phyloP scores from a whole-genome alignment of 1,140 invertebrate genomes.

The Platorchestia sp. region DNA sequence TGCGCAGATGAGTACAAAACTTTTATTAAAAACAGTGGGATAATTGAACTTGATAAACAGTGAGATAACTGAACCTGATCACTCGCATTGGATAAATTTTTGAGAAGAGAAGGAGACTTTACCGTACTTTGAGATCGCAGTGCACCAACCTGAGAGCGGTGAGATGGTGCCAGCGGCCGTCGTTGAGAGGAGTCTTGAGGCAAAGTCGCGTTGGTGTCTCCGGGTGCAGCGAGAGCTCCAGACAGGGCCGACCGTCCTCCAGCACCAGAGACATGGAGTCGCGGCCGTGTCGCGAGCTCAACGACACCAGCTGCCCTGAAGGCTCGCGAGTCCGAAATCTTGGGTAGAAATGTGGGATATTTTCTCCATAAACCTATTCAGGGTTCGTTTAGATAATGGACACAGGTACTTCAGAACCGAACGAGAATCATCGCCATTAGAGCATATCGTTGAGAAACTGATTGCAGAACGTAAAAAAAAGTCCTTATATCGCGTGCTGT shows the following conservation, averaged over 20 bases:
- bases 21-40: too few species aligned
- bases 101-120: neutral
- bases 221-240: conserved; percentile 44
- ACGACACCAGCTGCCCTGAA: conserved; percentile 16
- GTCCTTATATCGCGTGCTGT: too few species aligned
- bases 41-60: too few species aligned
- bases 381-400: too few species aligned
- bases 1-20: too few species aligned
- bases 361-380: neutral
- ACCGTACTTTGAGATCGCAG: too few species aligned
- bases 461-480: too few species aligned
- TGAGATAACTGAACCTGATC: too few species aligned
- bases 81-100: too few species aligned
- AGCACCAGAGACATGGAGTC: conserved; percentile 42
- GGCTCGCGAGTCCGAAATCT: conserved; percentile 48
- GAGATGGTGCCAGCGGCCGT: conserved; percentile 53
- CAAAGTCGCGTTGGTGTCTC: conserved; percentile 35
- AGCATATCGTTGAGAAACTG: too few species aligned
- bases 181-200: conserved; percentile 32
- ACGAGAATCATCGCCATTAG: too few species aligned
- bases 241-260: conserved; percentile 42
- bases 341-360: neutral
- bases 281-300: conserved; percentile 51
- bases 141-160: neutral
- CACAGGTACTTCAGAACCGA: too few species aligned